Percentiles rank a stretch among this genome's conserved stretches.
phyloP scores from a whole-genome alignment of 2,113 vertebrate species.

The Tupaia tana region DNA sequence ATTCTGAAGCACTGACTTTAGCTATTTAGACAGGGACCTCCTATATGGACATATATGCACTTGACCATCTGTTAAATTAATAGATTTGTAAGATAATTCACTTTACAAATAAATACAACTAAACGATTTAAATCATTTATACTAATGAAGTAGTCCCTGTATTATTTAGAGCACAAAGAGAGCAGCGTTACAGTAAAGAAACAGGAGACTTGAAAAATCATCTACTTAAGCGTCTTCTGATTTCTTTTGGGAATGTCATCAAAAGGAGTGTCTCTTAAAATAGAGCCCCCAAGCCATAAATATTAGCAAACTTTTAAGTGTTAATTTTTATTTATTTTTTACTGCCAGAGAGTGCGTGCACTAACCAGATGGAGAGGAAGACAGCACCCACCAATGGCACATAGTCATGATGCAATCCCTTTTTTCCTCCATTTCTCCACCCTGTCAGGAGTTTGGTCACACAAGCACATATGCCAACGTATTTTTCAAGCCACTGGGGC shows the following conservation, averaged over 20 bases:
- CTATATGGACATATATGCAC: background rate
- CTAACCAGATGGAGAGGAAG: too few relatives aligned
- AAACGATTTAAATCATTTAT: background rate
- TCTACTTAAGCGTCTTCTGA: background rate
- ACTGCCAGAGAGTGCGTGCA: too few relatives aligned
- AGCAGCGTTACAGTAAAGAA: background rate
- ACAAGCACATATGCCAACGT: too few relatives aligned
- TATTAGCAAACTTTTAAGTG: background rate
- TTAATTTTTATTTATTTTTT: background rate
- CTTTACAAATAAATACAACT: background rate
- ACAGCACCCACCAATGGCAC: too few relatives aligned
- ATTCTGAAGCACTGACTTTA: background rate
- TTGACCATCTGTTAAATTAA: background rate
- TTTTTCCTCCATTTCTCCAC: too few relatives aligned
- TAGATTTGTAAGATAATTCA: background rate
- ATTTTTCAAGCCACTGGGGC: too few relatives aligned
- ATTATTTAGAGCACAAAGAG: background rate
- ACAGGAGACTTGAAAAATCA: background rate
- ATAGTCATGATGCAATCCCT: too few relatives aligned
- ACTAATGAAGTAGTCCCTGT: background rate
- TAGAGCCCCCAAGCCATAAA: background rate
- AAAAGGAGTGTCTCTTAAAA: background rate
- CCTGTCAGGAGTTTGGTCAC: too few relatives aligned
- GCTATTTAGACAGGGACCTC: background rate
- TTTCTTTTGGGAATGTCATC: background rate